phyloP scores from a whole-genome alignment of 2,113 vertebrate genomes.

The Toxostoma redivivum region DNA sequence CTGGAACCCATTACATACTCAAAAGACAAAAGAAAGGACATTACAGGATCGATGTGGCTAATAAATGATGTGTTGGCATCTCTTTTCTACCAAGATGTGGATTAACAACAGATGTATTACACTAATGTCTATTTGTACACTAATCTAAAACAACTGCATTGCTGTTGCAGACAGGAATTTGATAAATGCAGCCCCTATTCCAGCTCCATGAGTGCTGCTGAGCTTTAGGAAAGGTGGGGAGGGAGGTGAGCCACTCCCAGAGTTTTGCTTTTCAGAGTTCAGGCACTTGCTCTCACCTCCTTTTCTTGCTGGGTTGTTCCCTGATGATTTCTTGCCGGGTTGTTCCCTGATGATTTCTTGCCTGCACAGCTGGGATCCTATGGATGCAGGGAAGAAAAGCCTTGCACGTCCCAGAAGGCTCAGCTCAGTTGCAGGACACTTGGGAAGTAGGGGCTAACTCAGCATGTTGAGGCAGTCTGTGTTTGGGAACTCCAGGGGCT shows the following conservation, averaged over 20 bases:
- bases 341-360: not conserved
- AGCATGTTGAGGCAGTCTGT: not conserved
- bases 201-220: constrained; percentile 17
- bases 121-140: constrained; percentile 77
- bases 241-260: not conserved
- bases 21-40: constrained; percentile 66
- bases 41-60: constrained; percentile 74
- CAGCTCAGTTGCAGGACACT: not conserved
- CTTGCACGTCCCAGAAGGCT: not conserved
- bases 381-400: not conserved
- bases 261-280: not conserved
- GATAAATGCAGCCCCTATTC: constrained; percentile 61
- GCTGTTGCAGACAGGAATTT: constrained; percentile 75
- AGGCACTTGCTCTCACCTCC: not conserved
- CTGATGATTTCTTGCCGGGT: not conserved
- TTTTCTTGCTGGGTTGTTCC: not conserved
- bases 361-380: not conserved
- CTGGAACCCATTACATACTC: constrained; percentile 74
- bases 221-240: constrained; percentile 18
- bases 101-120: constrained; percentile 82
- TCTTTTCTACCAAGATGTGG: constrained; percentile 71
- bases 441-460: not conserved
- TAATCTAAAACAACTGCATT: constrained; percentile 80
- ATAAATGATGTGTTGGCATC: constrained; percentile 81
- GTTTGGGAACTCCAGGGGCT: not conserved